Evolutionary conservation across 2,797 vertebrate species (phyloP).

Genomic region (Prunella strophiata): DNA sequence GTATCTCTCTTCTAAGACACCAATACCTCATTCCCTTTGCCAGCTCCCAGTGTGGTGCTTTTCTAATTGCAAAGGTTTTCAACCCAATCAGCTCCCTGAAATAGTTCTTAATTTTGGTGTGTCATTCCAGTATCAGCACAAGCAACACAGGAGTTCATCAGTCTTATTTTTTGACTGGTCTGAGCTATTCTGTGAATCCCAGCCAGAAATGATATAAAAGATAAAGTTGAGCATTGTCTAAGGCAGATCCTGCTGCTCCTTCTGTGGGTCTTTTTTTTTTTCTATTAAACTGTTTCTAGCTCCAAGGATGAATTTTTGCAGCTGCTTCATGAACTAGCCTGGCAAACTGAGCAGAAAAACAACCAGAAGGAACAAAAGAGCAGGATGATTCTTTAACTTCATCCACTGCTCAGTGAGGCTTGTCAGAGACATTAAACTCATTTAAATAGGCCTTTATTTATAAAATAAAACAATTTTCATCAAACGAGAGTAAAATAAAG

Average conservation of each 20-base stretch:
- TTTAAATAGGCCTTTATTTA: slow-evolving; percentile 30
- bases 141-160: background rate
- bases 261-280: background rate
- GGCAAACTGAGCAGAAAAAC: background rate
- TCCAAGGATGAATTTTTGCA: background rate
- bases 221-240: background rate
- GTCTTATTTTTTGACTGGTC: background rate
- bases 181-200: background rate
- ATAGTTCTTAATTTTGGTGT: background rate
- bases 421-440: background rate
- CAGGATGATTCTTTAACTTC: background rate
- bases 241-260: background rate
- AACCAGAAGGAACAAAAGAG: background rate
- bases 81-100: background rate
- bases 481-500: background rate
- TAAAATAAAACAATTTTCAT: slow-evolving; percentile 8
- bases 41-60: no score
- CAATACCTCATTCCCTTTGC: no score
- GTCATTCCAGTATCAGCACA: background rate
- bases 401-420: background rate
- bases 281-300: background rate
- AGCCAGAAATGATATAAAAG: background rate
- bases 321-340: background rate
- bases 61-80: background rate
- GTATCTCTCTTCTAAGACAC: no score